Percentiles rank a stretch among this genome's conserved stretches.
Conservation (phyloP, 2,888 invertebrate genomes). For the Automeris io region DNA sequence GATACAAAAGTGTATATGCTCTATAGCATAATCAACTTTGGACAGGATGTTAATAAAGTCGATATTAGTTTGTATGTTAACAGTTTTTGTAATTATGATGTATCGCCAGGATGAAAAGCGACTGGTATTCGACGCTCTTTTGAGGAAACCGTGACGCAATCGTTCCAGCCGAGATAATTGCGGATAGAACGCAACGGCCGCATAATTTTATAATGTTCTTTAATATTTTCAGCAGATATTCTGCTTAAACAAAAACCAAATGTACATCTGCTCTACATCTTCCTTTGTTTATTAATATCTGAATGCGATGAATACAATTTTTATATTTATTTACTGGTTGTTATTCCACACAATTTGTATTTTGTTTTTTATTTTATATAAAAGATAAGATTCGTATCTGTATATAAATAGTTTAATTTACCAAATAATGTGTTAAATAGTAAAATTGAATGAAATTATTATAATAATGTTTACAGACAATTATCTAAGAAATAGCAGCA, state of each 20-base stretch:
- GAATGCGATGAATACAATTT: too few relatives aligned
- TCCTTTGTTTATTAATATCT: too few relatives aligned
- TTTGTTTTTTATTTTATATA: too few relatives aligned
- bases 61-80: slow-evolving; percentile 14
- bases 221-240: slow-evolving; percentile 18
- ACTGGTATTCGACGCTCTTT: slow-evolving; percentile 30
- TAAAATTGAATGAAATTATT: too few relatives aligned
- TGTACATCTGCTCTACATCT: too few relatives aligned
- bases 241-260: slow-evolving; percentile 8
- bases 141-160: slow-evolving; percentile 35
- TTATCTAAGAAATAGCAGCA: too few relatives aligned
- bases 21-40: slow-evolving; percentile 28
- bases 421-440: too few relatives aligned
- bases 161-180: slow-evolving; percentile 42
- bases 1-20: slow-evolving; percentile 18
- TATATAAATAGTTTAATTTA: too few relatives aligned
- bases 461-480: too few relatives aligned
- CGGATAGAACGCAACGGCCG: slow-evolving; percentile 30
- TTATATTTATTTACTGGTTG: too few relatives aligned
- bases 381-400: too few relatives aligned
- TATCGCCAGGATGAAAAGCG: slow-evolving; percentile 29
- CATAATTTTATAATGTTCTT: slow-evolving; percentile 30
- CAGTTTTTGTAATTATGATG: slow-evolving; percentile 24
- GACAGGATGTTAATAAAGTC: slow-evolving; percentile 17
- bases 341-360: too few relatives aligned